A percentile compares a stretch with the other conserved stretches of the same genome.
Conservation (phyloP, 23 tunicate species). For the Halocynthia aurantium region DNA sequence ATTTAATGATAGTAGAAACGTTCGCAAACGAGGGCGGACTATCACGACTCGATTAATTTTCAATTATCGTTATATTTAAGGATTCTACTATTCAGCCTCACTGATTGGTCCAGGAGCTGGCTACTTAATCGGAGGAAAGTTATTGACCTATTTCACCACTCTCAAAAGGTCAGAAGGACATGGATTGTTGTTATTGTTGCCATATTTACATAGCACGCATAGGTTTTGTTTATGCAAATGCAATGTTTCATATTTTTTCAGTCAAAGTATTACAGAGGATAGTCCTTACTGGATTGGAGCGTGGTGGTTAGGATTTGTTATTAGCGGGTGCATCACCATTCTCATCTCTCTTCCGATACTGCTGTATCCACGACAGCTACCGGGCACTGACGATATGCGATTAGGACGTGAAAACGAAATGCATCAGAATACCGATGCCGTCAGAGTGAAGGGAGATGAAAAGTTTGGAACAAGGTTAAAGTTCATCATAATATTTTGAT, state of each 20-base stretch:
- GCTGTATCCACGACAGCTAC: conserved; percentile 75
- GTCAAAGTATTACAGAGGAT: conserved; percentile 27
- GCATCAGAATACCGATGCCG: conserved; percentile 45
- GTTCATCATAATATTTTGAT: not conserved
- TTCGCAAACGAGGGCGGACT: not conserved
- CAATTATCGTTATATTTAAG: conserved; percentile 12
- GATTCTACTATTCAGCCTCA: conserved; percentile 66
- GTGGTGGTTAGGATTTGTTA: conserved; percentile 84
- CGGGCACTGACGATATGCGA: conserved; percentile 78
- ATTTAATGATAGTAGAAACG: too few species aligned
- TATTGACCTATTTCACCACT: conserved; percentile 45
- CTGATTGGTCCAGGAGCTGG: conserved; percentile 86
- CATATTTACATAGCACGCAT: not conserved
- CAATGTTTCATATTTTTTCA: conserved; percentile 3
- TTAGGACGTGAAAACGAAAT: conserved; percentile 59
- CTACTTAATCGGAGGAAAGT: conserved; percentile 59
- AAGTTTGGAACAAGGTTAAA: conserved; percentile 74
- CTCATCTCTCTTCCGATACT: conserved; percentile 52
- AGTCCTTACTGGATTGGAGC: conserved; percentile 62
- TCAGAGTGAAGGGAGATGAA: conserved; percentile 31
- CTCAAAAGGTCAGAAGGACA: conserved; percentile 25
- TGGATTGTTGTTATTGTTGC: not conserved
- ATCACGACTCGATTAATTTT: not conserved
- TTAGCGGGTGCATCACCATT: conserved; percentile 53
- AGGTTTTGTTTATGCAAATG: not conserved